Evolutionary conservation across 2,797 vertebrate genomes (phyloP), one percentile per base, ranked within the genome.

Genomic region (Falco berigora): DNA sequence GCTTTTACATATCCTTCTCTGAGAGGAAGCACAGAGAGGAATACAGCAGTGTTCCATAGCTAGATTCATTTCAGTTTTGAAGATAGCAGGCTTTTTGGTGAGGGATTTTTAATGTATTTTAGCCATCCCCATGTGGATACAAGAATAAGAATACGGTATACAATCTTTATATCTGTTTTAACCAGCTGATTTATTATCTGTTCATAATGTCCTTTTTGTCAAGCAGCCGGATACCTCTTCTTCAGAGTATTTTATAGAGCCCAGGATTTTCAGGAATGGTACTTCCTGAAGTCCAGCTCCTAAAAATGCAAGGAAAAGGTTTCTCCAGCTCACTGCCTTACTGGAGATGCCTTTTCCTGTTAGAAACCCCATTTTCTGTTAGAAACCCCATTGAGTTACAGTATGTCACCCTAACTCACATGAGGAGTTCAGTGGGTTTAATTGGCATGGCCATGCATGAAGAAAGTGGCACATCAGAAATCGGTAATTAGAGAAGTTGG

Each of bases 211-310:
- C 42, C 62, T 74, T 85, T 67, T 76, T 96, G 86, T 66, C 88
- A 97, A 97, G 97, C n/a, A 96, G 92, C 75, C 94, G 97, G 86
- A 96, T 90, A 75, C 94, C 93, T 89, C 97, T 95, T 42, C 94
- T 97, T 90, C 86, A 90, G 84, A 96, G 77, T 73, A 95, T 98
- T 84, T 98, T 97, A 91, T 68, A 63, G 87, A 97, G 80, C 40
- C 92, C 79, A 9, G 47, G 85, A 62, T 98, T 98, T 96, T 90
- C 93, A 67, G 92, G 92, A 14, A 90, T 97, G 58, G 68, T 95
- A 46, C 82, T 98, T 91, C 96, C 96, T 88, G 92, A 97, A 95
- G 83, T 97, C 74, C 96, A 97, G 68, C 94, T 55, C 88, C 91
- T 50, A 96, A 93, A 96, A 97, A 84, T 32, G 88, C 92, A 85